Conservation (phyloP, 2,113 vertebrate species). For the Calidris pygmaea region DNA sequence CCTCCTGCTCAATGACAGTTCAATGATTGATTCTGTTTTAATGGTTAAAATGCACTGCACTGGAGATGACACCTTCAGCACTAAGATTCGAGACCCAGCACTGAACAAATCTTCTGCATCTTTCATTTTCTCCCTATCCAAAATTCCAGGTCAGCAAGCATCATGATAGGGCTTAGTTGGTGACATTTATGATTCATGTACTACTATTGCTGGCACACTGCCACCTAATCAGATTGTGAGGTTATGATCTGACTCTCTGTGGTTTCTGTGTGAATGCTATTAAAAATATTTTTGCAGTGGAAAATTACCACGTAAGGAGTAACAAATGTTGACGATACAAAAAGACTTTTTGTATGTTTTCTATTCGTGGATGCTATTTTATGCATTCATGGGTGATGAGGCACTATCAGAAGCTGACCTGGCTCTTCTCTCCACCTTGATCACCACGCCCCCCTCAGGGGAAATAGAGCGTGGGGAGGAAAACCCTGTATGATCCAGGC, state of each 20-base stretch:
- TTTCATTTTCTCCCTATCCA: background rate
- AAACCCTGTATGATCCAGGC: background rate
- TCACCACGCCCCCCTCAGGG: rapidly evolving
- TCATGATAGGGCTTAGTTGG: background rate
- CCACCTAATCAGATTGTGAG: background rate
- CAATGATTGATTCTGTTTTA: background rate
- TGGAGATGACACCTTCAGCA: background rate
- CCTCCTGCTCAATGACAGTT: background rate
- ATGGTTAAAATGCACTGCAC: background rate
- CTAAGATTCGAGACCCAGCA: background rate
- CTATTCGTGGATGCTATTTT: background rate
- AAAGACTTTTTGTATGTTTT: background rate
- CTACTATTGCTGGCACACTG: background rate
- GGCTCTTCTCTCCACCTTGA: rapidly evolving
- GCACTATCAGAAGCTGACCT: background rate
- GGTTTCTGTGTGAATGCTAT: background rate
- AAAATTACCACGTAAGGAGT: background rate
- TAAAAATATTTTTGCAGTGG: conserved; percentile 1
- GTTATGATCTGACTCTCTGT: background rate
- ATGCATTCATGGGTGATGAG: background rate
- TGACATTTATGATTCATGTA: background rate
- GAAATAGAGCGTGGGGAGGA: background rate
- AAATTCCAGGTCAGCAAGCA: background rate
- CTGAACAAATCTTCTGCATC: background rate
- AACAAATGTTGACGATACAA: background rate